Evolutionary conservation across 2,113 vertebrate genomes (phyloP).

Genomic region (Saccopteryx bilineata): DNA sequence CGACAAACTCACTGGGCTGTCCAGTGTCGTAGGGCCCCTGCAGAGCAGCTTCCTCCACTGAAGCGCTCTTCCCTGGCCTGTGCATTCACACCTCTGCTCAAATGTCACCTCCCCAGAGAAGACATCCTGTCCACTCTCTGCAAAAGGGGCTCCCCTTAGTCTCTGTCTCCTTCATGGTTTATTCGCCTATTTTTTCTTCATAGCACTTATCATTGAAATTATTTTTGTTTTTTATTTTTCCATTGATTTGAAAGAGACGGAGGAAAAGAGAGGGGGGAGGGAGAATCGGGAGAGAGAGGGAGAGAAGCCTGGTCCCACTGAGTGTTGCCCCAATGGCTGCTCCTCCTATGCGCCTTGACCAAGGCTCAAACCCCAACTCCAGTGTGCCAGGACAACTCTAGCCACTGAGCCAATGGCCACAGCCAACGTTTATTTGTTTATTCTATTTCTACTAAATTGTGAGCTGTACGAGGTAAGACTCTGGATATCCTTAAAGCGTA

Average conservation of each 20-base stretch:
- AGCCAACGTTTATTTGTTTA: neutral
- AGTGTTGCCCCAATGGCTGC: too few relatives aligned
- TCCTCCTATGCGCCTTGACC: too few relatives aligned
- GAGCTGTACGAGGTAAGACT: neutral
- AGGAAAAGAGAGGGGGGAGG: too few relatives aligned
- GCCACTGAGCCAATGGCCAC: too few relatives aligned
- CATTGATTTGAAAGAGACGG: too few relatives aligned
- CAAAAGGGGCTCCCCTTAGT: neutral
- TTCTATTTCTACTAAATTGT: slow-evolving; percentile 8
- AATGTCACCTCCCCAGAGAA: neutral
- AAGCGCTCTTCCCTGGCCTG: neutral
- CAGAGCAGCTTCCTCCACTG: neutral
- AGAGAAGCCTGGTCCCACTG: too few relatives aligned
- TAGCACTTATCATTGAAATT: slow-evolving; percentile 44
- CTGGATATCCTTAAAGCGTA: slow-evolving; percentile 6
- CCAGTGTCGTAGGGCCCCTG: neutral
- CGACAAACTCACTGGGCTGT: neutral
- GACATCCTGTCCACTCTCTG: neutral
- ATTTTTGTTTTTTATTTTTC: neutral
- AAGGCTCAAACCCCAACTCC: too few relatives aligned
- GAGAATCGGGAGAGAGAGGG: too few relatives aligned
- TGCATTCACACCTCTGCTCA: neutral
- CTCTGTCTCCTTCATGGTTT: neutral
- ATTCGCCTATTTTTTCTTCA: neutral
- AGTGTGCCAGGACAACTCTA: too few relatives aligned